Evolutionary conservation across 2,797 vertebrate species (phyloP), one percentile per base, ranked within the genome.

Genomic region (Sebastiscus tertius): DNA sequence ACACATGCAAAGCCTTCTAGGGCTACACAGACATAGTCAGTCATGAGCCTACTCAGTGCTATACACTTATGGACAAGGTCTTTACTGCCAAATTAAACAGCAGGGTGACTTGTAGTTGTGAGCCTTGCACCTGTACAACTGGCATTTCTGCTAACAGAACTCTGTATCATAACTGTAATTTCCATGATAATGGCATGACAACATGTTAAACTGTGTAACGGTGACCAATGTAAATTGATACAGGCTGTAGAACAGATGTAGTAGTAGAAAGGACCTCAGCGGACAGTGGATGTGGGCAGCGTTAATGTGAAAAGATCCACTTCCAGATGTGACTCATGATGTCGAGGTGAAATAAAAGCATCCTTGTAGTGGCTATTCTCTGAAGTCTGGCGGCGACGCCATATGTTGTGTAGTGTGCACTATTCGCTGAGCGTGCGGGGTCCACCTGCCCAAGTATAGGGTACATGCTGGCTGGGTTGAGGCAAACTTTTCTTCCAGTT

Each of bases 311-410:
- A 68, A 65, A 82, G 64, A 78, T 85, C 54, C 54, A 73, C 72
- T 24, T 89, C 88, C 86, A 89, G 83, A 85, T 89, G 86, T 84
- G 77, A 77, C 77, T 73, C 80, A 36, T 60, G 72, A 81, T 81
- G 83, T 79, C 8, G 4, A 54, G 79, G 46, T 65, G 79, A 76
- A 77, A 76, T 67, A 29, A 74, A 84, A 62, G 54, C 58, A 71
- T 71, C 75, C 75, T 52, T 76, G 68, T 61, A 36, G 31, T 11
- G 63, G 60, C 29, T 73, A 8, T 60, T 69, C 74, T 82, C 49
- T 80, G 76, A 82, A 80, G 80, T 83, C 62, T 49, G 39, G 60
- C 22, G 1, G 55, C 69, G n/a, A 31, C 6, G 14, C 69, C 69
- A 74, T 81, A 74, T 39, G 39, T 54, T 73, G 24, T 52, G 36